phyloP scores from a whole-genome alignment of 2,888 invertebrate species.

The Parnassius orleans region DNA sequence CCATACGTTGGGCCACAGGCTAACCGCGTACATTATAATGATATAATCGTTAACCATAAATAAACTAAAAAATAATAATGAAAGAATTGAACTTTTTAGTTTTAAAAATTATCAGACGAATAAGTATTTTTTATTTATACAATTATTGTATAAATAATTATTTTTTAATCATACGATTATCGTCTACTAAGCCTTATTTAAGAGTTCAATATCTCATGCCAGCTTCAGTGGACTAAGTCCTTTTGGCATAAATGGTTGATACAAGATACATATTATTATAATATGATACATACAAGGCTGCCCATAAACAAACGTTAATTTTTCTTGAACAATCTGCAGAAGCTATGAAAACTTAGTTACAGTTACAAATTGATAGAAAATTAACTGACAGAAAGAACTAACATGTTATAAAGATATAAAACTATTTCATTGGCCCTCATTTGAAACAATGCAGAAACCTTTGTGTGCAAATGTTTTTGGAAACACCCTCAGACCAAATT shows the following conservation, averaged over 20 bases:
- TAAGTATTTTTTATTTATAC: no score
- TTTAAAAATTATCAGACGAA: no score
- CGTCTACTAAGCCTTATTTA: no score
- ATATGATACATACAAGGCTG: neutral
- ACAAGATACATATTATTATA: neutral
- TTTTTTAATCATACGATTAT: no score
- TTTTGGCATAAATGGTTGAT: slow-evolving; percentile 5
- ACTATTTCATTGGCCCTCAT: neutral
- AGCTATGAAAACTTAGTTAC: neutral
- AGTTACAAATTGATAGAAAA: neutral
- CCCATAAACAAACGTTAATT: neutral
- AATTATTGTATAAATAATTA: no score
- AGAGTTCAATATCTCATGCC: slow-evolving; percentile 6
- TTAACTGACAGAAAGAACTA: neutral
- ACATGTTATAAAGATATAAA: neutral
- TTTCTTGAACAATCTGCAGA: neutral
- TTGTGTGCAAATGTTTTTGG: slow-evolving; percentile 2
- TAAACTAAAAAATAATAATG: neutral
- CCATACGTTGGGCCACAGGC: no score
- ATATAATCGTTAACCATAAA: no score
- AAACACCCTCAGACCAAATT: neutral
- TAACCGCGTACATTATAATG: no score
- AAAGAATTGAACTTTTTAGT: no score
- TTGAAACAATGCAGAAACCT: neutral
- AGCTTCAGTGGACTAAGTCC: neutral